Percentiles rank a stretch among this genome's conserved stretches.
These are phyloP conservation scores for Cheilosia pagana DNA, from an alignment of 2,888 invertebrate species.

Conservation along the genomic window DNA sequence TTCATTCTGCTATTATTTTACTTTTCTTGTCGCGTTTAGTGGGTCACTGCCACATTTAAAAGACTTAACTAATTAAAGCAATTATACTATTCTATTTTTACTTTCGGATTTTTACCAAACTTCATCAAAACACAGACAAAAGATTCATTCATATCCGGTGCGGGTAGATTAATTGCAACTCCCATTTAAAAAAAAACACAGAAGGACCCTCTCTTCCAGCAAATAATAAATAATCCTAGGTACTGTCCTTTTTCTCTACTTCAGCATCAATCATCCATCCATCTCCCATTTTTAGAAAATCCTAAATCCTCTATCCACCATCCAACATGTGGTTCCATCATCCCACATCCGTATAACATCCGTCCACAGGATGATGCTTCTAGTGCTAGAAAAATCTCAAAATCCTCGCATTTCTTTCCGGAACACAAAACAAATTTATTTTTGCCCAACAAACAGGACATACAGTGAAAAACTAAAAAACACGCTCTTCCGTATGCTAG, in stretches of 20 bases:
- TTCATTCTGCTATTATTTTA: no score
- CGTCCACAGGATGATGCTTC: conserved; percentile 38
- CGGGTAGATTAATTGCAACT: conserved; percentile 50
- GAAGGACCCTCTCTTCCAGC: conserved; percentile 4
- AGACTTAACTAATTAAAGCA: no score
- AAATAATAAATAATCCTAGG: conserved; percentile 10
- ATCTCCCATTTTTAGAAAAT: conserved; percentile 44
- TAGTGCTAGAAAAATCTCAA: conserved; percentile 42
- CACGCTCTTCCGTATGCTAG: conserved; percentile 15
- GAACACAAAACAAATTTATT: conserved; percentile 55
- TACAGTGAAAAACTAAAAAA: conserved; percentile 15
- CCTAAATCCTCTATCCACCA: conserved; percentile 48
- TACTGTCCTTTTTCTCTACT: conserved; percentile 39
- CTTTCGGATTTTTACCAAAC: no score
- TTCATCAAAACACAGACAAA: conserved; percentile 8
- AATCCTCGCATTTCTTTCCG: conserved; percentile 65
- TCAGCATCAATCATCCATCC: conserved; percentile 51
- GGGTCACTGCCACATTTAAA: no score
- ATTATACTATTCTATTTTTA: no score
- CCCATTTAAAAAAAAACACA: conserved; percentile 7
- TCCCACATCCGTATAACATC: conserved; percentile 55
- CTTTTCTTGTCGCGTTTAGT: no score
- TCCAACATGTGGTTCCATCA: conserved; percentile 57
- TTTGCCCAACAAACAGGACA: conserved; percentile 58
- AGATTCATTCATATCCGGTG: conserved; percentile 37